Base-by-base conservation (phyloP, 2,113 vertebrate species). In the Turdus rufiventris region DNA sequence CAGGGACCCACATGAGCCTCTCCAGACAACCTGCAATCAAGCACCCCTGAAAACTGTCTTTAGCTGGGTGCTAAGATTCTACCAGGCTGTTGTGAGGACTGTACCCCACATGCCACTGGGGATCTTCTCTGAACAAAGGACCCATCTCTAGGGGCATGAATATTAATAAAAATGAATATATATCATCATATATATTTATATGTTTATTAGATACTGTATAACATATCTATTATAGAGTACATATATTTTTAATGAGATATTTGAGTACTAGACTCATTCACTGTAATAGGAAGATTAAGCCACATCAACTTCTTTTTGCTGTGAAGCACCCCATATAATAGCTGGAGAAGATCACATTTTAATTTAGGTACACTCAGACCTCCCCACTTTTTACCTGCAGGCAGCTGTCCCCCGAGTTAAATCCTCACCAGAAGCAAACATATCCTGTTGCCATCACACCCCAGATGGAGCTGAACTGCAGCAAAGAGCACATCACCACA, bases 91-190 rank as follows among this genome's bases (percentile, higher is more conserved):
- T 78, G 47, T 53, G 26, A 56, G 47, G 14, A n/a, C 4, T 56
- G 13, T 14, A 51, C 12, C 28, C 34, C 4, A 3, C 5, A 6
- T 4, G 2, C 9, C 0, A 0, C 18, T 43, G 62, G 24, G 24
- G 34, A 51, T 67, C 29, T 48, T 72, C 60, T 92, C 62, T 76
- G 28, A 47, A 56, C 14, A 76, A 68, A 80, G 63, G 50, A 63
- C 23, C 38, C 8, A 24, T 47, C 31, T 76, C 26, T 33, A 51
- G 48, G 33, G 14, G 45, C 12, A 18, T 26, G 19, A 47, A 71
- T 24, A 54, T 18, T 29, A 29, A 23, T 29, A 29, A 9, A 28
- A 26, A 26, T 25, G 9, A 38, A 48, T 18, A 26, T 25, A 17
- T 11, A 29, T 6, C 19, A 45, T 15, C 0, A 12, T 20, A 43